Evolutionary conservation across 1,140 invertebrate genomes (phyloP).

Genomic region (Vanessa atalanta): DNA sequence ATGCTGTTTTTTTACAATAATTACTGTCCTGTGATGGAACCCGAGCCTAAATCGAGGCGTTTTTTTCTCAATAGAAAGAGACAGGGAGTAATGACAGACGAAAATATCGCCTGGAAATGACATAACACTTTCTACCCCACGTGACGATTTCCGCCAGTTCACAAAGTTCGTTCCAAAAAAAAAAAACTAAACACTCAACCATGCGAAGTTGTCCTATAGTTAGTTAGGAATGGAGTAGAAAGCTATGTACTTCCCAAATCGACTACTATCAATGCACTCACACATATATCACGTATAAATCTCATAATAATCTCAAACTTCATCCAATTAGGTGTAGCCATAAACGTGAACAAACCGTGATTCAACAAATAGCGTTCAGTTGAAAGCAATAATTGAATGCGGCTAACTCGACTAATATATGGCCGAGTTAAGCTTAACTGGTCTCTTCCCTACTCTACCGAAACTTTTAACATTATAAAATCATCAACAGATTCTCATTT

Average conservation of each 20-base stretch:
- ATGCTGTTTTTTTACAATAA: too few species aligned
- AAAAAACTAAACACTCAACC: too few species aligned
- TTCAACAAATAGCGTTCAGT: constrained; percentile 35
- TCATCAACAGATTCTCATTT: too few species aligned
- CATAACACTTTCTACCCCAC: too few species aligned
- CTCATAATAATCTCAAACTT: constrained; percentile 20
- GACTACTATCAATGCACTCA: background rate
- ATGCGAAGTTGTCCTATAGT: too few species aligned
- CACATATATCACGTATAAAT: constrained; percentile 4
- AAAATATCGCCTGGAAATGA: too few species aligned
- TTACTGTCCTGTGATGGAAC: too few species aligned
- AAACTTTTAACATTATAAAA: background rate
- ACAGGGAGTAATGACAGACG: too few species aligned
- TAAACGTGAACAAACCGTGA: constrained; percentile 35
- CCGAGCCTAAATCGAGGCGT: too few species aligned
- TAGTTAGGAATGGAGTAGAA: background rate
- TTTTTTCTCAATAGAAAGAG: too few species aligned
- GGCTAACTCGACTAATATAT: constrained; percentile 43
- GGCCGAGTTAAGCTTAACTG: constrained; percentile 12
- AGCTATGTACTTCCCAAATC: background rate
- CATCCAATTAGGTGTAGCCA: constrained; percentile 33
- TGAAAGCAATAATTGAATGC: constrained; percentile 50
- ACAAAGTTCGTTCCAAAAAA: too few species aligned
- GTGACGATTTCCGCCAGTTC: too few species aligned
- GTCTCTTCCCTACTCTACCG: constrained; percentile 10